Evolutionary conservation across 2,797 vertebrate genomes (phyloP).

Genomic region (Coregonus ussuriensis): DNA sequence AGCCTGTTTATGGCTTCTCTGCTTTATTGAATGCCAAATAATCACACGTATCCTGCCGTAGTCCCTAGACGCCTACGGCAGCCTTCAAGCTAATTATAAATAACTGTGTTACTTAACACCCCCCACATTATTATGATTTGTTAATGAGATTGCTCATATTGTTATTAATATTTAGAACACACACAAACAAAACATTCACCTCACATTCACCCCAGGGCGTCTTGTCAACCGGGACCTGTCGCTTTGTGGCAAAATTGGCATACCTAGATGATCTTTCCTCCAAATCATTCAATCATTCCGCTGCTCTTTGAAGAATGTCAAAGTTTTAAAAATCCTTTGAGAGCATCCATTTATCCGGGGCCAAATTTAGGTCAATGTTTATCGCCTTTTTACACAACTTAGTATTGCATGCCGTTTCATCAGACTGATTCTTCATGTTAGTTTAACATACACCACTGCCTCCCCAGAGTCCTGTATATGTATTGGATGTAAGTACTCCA

Average conservation of each 20-base stretch:
- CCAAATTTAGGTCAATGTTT: background rate
- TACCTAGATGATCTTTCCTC: background rate
- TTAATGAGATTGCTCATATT: slow-evolving; percentile 45
- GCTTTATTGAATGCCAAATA: slow-evolving; percentile 63
- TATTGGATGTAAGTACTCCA: background rate
- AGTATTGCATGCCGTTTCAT: background rate
- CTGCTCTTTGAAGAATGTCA: background rate
- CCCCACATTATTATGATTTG: background rate
- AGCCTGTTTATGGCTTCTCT: slow-evolving; percentile 62
- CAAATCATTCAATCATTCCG: background rate
- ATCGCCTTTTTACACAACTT: background rate
- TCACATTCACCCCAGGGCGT: slow-evolving; percentile 30
- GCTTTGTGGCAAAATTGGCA: background rate
- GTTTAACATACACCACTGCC: background rate
- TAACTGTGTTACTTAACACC: slow-evolving; percentile 41
- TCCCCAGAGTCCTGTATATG: background rate
- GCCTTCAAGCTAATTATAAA: slow-evolving; percentile 42
- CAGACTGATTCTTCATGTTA: background rate
- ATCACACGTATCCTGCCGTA: slow-evolving; percentile 48
- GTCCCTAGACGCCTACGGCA: slow-evolving; percentile 34
- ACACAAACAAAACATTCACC: slow-evolving; percentile 36
- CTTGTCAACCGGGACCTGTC: background rate
- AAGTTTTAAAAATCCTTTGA: background rate
- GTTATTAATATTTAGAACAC: slow-evolving; percentile 36
- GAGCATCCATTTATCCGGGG: background rate